Conservation (phyloP, 2,888 invertebrate genomes). For the Catocala fraxini region DNA sequence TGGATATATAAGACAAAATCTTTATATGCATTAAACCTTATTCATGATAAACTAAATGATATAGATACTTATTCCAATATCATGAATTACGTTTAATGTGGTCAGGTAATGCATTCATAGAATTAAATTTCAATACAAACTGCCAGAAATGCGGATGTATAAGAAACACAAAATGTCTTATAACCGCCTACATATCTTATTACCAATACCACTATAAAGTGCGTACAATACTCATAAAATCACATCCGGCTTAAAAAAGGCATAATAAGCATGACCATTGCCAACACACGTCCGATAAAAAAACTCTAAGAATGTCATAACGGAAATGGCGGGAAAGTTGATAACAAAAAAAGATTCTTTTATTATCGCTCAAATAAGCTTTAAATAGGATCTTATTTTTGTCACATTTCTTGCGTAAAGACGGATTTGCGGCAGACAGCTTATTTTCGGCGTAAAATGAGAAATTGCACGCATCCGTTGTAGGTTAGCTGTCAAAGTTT, state of each 20-base stretch:
- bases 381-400: conserved; percentile 49
- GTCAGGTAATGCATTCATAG: neutral
- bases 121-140: conserved; percentile 3
- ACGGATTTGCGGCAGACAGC: conserved; percentile 55
- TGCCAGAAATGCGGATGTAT: neutral
- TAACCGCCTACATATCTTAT: conserved; percentile 1
- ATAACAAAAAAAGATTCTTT: conserved; percentile 43
- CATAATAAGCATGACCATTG: conserved; percentile 45
- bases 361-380: conserved; percentile 40
- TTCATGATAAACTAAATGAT: too few species aligned
- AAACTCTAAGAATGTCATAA: conserved; percentile 32
- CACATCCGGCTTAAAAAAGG: conserved; percentile 29
- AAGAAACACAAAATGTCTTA: conserved; percentile 1
- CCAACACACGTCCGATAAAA: conserved; percentile 51
- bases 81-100: too few species aligned
- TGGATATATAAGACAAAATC: too few species aligned
- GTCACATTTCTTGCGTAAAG: conserved; percentile 57
- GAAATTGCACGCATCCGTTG: conserved; percentile 62
- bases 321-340: conserved; percentile 49
- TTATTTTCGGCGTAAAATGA: conserved; percentile 56
- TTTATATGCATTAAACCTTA: too few species aligned
- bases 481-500: conserved; percentile 53
- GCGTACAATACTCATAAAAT: conserved; percentile 29
- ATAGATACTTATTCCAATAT: too few species aligned
- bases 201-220: conserved; percentile 2